These are phyloP conservation scores for Lanius ludovicianus DNA, from an alignment of 2,113 vertebrate species.

Conservation along the genomic window DNA sequence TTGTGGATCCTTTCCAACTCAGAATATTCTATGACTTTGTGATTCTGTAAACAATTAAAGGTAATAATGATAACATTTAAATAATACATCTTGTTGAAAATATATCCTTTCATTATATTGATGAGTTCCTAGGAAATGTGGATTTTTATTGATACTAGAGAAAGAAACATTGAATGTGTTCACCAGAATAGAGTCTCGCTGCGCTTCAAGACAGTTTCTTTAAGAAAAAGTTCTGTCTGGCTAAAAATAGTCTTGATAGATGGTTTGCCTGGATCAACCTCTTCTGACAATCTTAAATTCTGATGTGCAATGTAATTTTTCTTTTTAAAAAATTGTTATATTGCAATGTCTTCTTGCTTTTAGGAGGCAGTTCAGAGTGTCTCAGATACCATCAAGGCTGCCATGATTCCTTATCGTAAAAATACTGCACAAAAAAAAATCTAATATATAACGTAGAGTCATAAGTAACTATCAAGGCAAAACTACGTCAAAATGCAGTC, in stretches of 20 bases:
- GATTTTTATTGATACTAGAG: background rate
- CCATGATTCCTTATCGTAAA: slow-evolving; percentile 58
- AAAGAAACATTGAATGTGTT: background rate
- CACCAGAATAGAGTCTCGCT: background rate
- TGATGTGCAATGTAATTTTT: slow-evolving; percentile 52
- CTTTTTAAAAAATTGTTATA: slow-evolving; percentile 32
- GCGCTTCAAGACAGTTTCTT: background rate
- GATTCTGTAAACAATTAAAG: background rate
- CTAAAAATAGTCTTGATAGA: slow-evolving; percentile 40
- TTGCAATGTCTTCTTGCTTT: slow-evolving; percentile 65
- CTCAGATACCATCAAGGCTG: slow-evolving; percentile 62
- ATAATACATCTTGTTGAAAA: background rate
- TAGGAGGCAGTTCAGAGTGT: slow-evolving; percentile 58
- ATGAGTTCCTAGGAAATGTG: background rate
- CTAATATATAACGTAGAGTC: slow-evolving; percentile 51
- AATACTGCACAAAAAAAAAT: slow-evolving; percentile 17
- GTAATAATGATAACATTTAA: background rate
- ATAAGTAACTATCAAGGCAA: slow-evolving; percentile 60
- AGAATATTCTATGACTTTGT: background rate
- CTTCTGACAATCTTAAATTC: slow-evolving; percentile 28
- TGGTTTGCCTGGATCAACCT: background rate
- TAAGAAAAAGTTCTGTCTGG: background rate
- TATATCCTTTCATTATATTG: background rate
- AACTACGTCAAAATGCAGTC: background rate
- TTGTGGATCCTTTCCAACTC: background rate